Evolutionary conservation across 92 coral and sea anemone species (phyloP).

Genomic region (Bergia sp.): DNA sequence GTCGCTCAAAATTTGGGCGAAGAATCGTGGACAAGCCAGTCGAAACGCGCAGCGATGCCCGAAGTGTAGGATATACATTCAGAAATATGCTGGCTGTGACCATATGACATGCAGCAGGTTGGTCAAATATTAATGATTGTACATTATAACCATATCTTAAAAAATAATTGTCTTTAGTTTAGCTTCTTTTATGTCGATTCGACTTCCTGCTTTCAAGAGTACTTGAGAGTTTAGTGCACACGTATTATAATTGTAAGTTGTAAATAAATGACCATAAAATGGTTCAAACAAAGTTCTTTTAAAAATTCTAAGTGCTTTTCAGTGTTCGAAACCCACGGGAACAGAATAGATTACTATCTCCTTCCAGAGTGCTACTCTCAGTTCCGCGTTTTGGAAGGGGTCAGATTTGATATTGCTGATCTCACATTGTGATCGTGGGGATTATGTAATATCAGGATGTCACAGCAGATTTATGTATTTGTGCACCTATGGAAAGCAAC

Average conservation of each 20-base stretch:
- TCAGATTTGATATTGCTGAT: too few relatives aligned
- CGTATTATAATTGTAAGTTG: neutral
- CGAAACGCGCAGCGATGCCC: conserved; percentile 88
- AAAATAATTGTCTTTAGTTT: neutral
- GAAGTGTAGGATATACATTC: conserved; percentile 78
- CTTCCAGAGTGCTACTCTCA: too few relatives aligned
- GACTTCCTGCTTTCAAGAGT: too few relatives aligned
- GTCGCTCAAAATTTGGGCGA: conserved; percentile 89
- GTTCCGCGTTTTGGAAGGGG: too few relatives aligned
- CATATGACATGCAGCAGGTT: conserved; percentile 89
- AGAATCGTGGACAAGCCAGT: conserved; percentile 75
- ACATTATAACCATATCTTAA: neutral
- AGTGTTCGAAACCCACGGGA: too few relatives aligned
- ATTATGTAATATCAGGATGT: too few relatives aligned
- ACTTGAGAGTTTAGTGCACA: neutral
- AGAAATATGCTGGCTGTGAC: conserved; percentile 87
- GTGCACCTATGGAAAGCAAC: too few relatives aligned
- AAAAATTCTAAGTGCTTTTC: too few relatives aligned
- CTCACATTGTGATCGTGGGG: too few relatives aligned
- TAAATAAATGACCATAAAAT: neutral
- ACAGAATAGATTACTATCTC: too few relatives aligned
- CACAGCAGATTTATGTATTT: too few relatives aligned
- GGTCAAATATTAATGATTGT: conserved; percentile 8
- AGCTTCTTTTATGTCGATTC: too few relatives aligned
- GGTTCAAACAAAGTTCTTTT: neutral